A percentile compares a stretch with the other conserved stretches of the same genome.
Evolutionary conservation across 53 echinoderm and acorn worm genomes (phyloP).

Genomic region (Antedon mediterranea): DNA sequence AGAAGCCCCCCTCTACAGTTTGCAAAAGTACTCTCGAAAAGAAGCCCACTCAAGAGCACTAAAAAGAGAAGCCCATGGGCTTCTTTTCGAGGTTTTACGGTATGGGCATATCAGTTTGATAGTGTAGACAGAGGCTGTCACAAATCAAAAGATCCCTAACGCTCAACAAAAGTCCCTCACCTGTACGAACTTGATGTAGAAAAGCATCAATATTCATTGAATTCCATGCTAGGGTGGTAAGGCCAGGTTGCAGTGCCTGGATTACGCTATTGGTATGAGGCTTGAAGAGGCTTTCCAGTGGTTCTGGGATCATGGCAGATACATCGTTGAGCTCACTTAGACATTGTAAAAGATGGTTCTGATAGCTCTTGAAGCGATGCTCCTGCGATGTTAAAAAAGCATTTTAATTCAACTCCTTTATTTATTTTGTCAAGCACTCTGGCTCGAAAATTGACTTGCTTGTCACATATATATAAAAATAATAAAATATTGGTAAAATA

Average conservation of each 20-base stretch:
- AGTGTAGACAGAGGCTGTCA: too few species aligned
- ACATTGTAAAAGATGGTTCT: slow-evolving; percentile 85
- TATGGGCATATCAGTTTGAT: too few species aligned
- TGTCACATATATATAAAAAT: not conserved
- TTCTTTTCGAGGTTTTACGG: too few species aligned
- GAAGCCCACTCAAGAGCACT: too few species aligned
- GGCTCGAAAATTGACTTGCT: too few species aligned
- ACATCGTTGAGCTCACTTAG: slow-evolving; percentile 67
- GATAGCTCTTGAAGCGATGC: slow-evolving; percentile 91
- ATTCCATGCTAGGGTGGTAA: slow-evolving; percentile 88
- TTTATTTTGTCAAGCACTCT: too few species aligned
- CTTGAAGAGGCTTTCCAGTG: slow-evolving; percentile 64
- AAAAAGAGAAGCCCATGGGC: too few species aligned
- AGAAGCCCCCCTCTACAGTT: too few species aligned
- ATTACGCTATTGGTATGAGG: slow-evolving; percentile 59
- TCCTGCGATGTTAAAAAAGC: slow-evolving; percentile 30
- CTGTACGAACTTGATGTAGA: slow-evolving; percentile 87
- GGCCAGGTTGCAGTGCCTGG: slow-evolving; percentile 75
- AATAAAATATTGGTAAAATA: too few species aligned
- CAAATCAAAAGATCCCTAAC: too few species aligned
- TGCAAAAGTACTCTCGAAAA: too few species aligned
- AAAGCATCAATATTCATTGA: slow-evolving; percentile 99
- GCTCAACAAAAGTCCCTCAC: slow-evolving; percentile 6
- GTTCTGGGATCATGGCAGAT: slow-evolving; percentile 43
- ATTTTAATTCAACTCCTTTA: too few species aligned